Conservation (phyloP, 1,140 invertebrate genomes). For the Babylonia areolata region DNA sequence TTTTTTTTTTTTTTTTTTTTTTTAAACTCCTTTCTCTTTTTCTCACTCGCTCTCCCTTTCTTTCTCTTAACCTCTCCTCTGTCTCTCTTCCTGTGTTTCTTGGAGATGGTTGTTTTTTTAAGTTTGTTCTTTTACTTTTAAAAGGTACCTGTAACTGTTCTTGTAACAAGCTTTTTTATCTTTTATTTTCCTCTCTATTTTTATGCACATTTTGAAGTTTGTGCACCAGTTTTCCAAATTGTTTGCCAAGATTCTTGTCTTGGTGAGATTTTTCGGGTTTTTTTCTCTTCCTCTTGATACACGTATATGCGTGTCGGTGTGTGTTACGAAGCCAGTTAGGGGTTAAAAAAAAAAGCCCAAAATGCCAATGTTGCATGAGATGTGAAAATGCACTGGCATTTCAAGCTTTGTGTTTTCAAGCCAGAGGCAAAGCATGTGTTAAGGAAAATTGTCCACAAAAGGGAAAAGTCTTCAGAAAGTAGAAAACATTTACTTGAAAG, state of each 20-base stretch:
- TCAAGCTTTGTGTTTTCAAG: too few species aligned
- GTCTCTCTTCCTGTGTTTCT: not conserved
- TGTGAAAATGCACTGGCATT: too few species aligned
- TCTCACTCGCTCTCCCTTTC: not conserved
- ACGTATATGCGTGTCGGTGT: not conserved
- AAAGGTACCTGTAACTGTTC: not conserved
- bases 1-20: too few species aligned
- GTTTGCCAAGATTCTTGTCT: not conserved
- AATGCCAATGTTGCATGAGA: too few species aligned
- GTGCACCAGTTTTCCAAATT: not conserved
- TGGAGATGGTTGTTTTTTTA: not conserved
- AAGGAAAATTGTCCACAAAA: too few species aligned
- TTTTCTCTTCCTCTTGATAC: not conserved
- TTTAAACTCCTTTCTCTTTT: not conserved
- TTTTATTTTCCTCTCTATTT: not conserved
- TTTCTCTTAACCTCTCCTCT: not conserved
- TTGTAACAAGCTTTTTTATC: not conserved
- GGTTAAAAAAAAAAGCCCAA: too few species aligned
- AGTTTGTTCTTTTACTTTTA: not conserved
- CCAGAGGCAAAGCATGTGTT: too few species aligned
- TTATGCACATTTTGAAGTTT: not conserved
- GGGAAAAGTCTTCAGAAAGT: too few species aligned
- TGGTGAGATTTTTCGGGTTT: not conserved
- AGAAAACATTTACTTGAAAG: too few species aligned
- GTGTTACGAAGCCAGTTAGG: too few species aligned